These are phyloP conservation scores for Caracal caracal DNA, from an alignment of 2,113 vertebrate genomes.

Conservation along the genomic window DNA sequence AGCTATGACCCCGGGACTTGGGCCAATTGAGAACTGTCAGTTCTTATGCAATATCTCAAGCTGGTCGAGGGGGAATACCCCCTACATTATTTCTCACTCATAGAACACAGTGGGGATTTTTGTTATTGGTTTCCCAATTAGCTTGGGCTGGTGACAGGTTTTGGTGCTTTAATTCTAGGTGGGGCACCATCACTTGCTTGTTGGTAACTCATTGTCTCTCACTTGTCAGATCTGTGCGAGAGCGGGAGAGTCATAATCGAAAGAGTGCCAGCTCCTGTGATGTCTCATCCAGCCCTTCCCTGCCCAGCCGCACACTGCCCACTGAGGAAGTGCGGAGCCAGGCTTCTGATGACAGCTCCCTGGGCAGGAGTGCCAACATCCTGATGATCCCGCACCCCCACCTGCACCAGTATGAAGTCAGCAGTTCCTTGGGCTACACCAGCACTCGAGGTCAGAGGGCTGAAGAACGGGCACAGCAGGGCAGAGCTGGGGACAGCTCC, in stretches of 20 bases:
- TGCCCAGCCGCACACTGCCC: slow-evolving; percentile 86
- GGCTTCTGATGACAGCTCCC: slow-evolving; percentile 94
- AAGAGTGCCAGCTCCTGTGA: slow-evolving; percentile 95
- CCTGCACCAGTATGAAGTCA: slow-evolving; percentile 95
- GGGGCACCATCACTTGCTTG: neutral
- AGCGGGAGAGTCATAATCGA: slow-evolving; percentile 89
- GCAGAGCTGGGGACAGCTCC: neutral
- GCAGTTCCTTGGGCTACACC: slow-evolving; percentile 98
- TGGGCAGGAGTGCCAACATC: slow-evolving; percentile 95
- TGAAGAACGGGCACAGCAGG: neutral
- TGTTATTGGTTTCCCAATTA: neutral
- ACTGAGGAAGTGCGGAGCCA: slow-evolving; percentile 94
- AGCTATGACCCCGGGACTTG: neutral
- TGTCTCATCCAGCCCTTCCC: slow-evolving; percentile 87
- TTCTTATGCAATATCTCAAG: neutral
- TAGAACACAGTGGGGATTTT: neutral
- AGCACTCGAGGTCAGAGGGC: slow-evolving; percentile 92
- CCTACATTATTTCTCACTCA: neutral
- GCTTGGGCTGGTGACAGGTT: neutral
- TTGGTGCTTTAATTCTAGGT: neutral
- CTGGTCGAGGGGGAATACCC: neutral
- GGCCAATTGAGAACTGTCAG: neutral
- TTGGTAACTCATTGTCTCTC: neutral
- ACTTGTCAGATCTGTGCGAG: slow-evolving; percentile 85
- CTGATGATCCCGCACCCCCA: slow-evolving; percentile 93